Evolutionary conservation across 2,888 invertebrate species (phyloP).

Genomic region (Aproaerema taeniolella): DNA sequence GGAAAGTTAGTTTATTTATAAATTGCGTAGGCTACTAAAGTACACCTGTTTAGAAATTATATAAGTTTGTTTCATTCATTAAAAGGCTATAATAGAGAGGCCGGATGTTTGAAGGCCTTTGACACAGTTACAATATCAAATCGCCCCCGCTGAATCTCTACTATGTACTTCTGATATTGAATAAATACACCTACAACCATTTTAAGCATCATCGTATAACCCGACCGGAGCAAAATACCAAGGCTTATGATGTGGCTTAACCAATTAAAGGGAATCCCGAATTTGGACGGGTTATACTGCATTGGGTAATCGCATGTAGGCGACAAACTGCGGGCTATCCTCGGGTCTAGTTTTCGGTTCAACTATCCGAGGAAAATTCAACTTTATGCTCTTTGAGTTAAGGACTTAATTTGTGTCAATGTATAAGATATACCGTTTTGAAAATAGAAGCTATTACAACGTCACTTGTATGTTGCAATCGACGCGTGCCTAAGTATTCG

Average conservation of each 20-base stretch:
- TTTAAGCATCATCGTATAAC: slow-evolving; percentile 43
- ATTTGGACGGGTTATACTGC: slow-evolving; percentile 38
- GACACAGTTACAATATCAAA: slow-evolving; percentile 54
- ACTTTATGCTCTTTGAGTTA: too few species aligned
- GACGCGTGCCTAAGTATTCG: slow-evolving; percentile 55
- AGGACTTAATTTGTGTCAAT: too few species aligned
- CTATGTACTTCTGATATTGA: slow-evolving; percentile 36
- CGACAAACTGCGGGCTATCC: slow-evolving; percentile 39
- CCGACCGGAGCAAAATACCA: slow-evolving; percentile 24
- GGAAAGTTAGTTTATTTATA: too few species aligned
- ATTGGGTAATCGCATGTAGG: slow-evolving; percentile 66
- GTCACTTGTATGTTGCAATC: slow-evolving; percentile 48
- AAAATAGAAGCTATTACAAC: slow-evolving; percentile 38
- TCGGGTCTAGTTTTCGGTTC: slow-evolving; percentile 36
- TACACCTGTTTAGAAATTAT: slow-evolving; percentile 20
- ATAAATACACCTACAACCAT: slow-evolving; percentile 55
- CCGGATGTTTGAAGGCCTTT: slow-evolving; percentile 54
- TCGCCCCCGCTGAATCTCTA: slow-evolving; percentile 49
- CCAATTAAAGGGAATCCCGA: slow-evolving; percentile 25
- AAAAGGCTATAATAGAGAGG: slow-evolving; percentile 37
- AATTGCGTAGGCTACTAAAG: slow-evolving; percentile 1
- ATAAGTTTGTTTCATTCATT: slow-evolving; percentile 28
- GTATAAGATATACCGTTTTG: slow-evolving; percentile 39
- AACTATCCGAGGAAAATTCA: slow-evolving; percentile 12
- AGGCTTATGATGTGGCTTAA: slow-evolving; percentile 13